Base-by-base conservation (phyloP, 2,113 vertebrate species). In the Oenanthe oenanthe region DNA sequence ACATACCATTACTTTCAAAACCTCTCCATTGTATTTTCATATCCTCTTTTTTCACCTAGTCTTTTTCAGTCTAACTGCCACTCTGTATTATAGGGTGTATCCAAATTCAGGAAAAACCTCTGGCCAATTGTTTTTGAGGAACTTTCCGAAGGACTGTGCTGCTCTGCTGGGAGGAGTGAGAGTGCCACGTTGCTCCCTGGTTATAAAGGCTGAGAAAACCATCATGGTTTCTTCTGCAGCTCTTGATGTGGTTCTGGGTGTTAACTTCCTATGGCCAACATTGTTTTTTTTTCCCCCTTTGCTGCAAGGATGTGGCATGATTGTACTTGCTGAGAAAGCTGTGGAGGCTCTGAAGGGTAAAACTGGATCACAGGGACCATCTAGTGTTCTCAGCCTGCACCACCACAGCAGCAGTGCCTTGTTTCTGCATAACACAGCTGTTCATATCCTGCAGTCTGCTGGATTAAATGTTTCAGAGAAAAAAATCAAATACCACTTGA, bases 231-330 rank as follows among this genome's bases (percentile, higher is more conserved):
- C 87, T 96, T 97, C 48, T 97, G 82, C 90, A 91, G 88, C 12
- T 96, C 96, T 96, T 96, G 92, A 95, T 98, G 98, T 96, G 97
- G 97, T 96, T 98, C 97, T 98, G 98, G 97, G 98, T 97, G 98
- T 97, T 96, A 95, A 97, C 97, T 94, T 96, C 92, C 70, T 9
- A 85, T 42, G 88, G 97, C 97, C 96, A 97, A 63, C 81, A 63
- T 88, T 92, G 93, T 17, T 78, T 88, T 85, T 88, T 83, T 83
- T 95, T 77, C 26, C 34, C 91, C 90, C 71, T 62, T 88, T 91
- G 67, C 96, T 96, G 91, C 86, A 86, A 93, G 96, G 68, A 61
- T 31, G n/a, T 81, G 58, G 85, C 82, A 36, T 67, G 96, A 93
- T 85, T 97, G 92, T 93, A 56, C 75, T 98, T 94, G 83, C 88